Evolutionary conservation across 1,140 invertebrate genomes (phyloP).

Genomic region (Bacillus rossius): DNA sequence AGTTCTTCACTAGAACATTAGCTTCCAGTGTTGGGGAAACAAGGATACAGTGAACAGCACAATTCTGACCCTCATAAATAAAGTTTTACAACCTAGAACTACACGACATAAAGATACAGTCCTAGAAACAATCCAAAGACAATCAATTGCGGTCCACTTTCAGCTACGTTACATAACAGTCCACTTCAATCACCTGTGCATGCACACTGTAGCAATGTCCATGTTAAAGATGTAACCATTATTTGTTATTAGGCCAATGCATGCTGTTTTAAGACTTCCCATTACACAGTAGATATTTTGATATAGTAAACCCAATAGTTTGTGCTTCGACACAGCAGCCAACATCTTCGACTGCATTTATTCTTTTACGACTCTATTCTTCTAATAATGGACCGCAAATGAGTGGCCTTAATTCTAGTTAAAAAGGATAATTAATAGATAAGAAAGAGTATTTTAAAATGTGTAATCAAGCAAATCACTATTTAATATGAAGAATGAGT

Average conservation of each 20-base stretch:
- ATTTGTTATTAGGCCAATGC: slow-evolving; percentile 17
- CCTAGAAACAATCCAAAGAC: slow-evolving; percentile 18
- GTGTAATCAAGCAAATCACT: slow-evolving; percentile 22
- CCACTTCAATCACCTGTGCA: too few species aligned
- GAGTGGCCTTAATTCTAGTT: slow-evolving; percentile 18
- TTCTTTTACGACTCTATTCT: too few species aligned
- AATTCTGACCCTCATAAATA: slow-evolving; percentile 21
- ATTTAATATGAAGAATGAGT: slow-evolving; percentile 17
- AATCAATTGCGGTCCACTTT: slow-evolving; percentile 19
- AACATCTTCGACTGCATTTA: background rate
- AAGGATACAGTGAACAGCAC: slow-evolving; percentile 16
- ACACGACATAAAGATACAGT: slow-evolving; percentile 23
- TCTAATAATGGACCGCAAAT: slow-evolving; percentile 16
- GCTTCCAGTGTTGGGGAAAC: slow-evolving; percentile 21
- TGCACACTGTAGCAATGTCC: background rate
- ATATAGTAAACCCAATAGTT: background rate
- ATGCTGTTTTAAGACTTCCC: background rate
- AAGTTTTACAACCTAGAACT: slow-evolving; percentile 23
- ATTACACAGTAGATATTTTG: too few species aligned
- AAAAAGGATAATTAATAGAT: slow-evolving; percentile 20
- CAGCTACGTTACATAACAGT: too few species aligned
- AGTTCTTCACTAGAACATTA: slow-evolving; percentile 16
- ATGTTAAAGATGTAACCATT: background rate
- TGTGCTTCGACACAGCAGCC: background rate
- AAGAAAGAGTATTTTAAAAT: slow-evolving; percentile 22